phyloP scores from a whole-genome alignment of 2,888 invertebrate genomes.

The Drosophila niveifrons region DNA sequence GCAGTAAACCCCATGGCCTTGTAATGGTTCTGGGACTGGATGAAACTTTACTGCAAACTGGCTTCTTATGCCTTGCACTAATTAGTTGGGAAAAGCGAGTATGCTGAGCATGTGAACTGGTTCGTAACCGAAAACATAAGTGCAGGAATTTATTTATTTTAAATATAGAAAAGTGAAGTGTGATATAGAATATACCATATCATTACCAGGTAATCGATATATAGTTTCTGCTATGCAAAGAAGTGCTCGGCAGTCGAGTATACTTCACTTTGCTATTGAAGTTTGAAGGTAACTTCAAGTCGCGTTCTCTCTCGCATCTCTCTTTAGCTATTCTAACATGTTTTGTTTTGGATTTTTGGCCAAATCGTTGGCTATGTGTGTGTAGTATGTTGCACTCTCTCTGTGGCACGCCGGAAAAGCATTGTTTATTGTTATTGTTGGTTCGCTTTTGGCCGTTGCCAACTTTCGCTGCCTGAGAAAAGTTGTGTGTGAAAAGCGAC shows the following conservation, averaged over 20 bases:
- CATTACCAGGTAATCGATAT: too few relatives aligned
- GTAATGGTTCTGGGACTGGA: constrained; percentile 65
- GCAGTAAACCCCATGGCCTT: constrained; percentile 61
- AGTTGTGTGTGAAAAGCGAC: constrained; percentile 71
- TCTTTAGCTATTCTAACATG: constrained; percentile 1
- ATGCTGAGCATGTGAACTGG: background rate
- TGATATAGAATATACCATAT: too few relatives aligned
- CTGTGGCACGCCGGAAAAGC: constrained; percentile 72
- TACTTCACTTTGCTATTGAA: too few relatives aligned
- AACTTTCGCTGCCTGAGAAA: constrained; percentile 77
- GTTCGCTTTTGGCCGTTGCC: constrained; percentile 43
- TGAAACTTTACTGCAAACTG: constrained; percentile 32
- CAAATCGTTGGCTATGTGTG: constrained; percentile 26
- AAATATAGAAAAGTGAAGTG: too few relatives aligned
- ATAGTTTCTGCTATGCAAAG: too few relatives aligned
- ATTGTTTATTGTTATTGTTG: constrained; percentile 68
- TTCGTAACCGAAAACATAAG: background rate
- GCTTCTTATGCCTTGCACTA: constrained; percentile 13
- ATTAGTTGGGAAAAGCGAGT: background rate
- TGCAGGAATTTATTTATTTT: too few relatives aligned
- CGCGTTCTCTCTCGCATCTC: background rate
- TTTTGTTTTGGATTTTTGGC: constrained; percentile 1
- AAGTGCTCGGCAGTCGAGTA: too few relatives aligned
- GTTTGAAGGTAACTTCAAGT: constrained; percentile 16
- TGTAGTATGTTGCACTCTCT: constrained; percentile 53